Evolutionary conservation across 2,797 vertebrate species (phyloP), one percentile per base, ranked within the genome.

Genomic region (Acestrorhynchus altus): DNA sequence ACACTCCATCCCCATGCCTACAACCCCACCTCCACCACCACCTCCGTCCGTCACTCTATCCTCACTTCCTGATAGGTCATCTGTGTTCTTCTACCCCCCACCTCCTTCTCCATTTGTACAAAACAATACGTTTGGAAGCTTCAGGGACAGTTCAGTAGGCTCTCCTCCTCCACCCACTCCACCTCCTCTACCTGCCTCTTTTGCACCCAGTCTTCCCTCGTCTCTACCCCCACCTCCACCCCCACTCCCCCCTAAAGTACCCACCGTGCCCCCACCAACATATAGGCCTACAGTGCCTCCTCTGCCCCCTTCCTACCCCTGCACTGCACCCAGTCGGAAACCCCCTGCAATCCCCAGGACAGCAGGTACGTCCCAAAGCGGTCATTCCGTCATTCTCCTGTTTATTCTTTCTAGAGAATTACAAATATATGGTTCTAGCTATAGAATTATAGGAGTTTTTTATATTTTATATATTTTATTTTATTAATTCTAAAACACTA

Each of bases 331-430:
- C 0, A 92, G 88, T 47, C 87, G 94, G 46, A 89, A 92, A 1
- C 93, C 94, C 0, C 94, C 94, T 8, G 92, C 92, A 26, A 87
- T 94, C n/a, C 94, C 94, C 40, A 86, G 89, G 54, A 79, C 79
- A 72, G 79, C 90, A 88, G 92, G 93, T 94, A 79, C 13, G 31
- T 6, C 11, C 28, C 4, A 16, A 59, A 4, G 5, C 8, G 16
- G 26, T 5, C 7, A 24, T 22, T 16, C 15, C 16, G 12, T 13
- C 1, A 16, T 4, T 49, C 13, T 49, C 44, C n/a, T n/a, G n/a
- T n/a, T n/a, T n/a, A n/a, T n/a, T n/a, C n/a, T n/a, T n/a, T n/a
- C n/a, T n/a, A n/a, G n/a, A n/a, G n/a, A n/a, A n/a, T n/a, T n/a
- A n/a, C n/a, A n/a, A n/a, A n/a, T n/a, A n/a, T n/a, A n/a, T n/a